Conservation (phyloP, 2,888 invertebrate genomes). For the Trypoxylon attenuatum region DNA sequence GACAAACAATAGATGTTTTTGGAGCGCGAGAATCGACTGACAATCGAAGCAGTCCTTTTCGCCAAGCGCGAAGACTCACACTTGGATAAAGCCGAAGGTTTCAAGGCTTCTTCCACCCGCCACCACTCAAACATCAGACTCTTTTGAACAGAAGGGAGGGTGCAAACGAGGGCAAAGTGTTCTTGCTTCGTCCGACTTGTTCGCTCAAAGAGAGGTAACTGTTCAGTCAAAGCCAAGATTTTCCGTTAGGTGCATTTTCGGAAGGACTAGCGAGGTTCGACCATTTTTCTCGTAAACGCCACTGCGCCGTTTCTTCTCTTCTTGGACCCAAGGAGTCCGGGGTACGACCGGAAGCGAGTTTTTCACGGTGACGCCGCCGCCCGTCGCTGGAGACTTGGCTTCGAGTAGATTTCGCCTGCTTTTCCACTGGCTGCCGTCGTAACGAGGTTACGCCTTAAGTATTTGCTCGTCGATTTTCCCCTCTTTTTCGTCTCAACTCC, state of each 20-base stretch:
- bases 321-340: constrained; percentile 3
- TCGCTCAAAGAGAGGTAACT: neutral
- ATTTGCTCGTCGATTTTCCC: constrained; percentile 65
- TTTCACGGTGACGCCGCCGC: constrained; percentile 62
- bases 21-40: too few species aligned
- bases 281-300: neutral
- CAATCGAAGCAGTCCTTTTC: too few species aligned
- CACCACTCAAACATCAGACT: too few species aligned
- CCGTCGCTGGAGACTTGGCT: constrained; percentile 37
- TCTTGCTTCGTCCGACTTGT: neutral
- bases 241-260: neutral
- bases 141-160: too few species aligned
- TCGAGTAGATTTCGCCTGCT: constrained; percentile 50
- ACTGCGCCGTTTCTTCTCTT: neutral
- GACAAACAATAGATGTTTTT: too few species aligned
- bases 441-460: constrained; percentile 68
- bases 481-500: too few species aligned
- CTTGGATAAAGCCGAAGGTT: too few species aligned
- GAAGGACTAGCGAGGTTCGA: too few species aligned
- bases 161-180: too few species aligned
- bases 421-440: constrained; percentile 56
- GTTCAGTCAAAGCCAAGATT: neutral
- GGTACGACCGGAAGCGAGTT: constrained; percentile 67
- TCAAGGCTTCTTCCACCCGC: neutral
- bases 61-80: too few species aligned